A percentile compares a stretch with the other conserved stretches of the same genome.
Evolutionary conservation across 23 tunicate species (phyloP).

Genomic region (Oikopleura dioica): DNA sequence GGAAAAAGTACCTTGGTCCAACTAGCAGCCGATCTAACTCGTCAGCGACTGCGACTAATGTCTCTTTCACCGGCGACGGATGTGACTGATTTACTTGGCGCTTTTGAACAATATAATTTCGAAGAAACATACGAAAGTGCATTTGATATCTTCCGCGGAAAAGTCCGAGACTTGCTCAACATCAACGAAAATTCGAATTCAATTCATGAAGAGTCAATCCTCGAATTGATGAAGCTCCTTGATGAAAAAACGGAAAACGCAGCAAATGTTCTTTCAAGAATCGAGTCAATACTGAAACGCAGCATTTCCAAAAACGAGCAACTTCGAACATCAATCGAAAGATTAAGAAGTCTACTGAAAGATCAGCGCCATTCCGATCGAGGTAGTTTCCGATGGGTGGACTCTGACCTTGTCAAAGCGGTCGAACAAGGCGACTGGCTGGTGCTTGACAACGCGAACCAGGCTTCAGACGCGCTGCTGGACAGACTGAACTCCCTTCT

Average conservation of each 20-base stretch:
- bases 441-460: slow-evolving; percentile 55
- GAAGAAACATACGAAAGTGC: background rate
- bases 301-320: background rate
- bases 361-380: background rate
- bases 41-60: slow-evolving; percentile 28
- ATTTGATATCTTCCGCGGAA: background rate
- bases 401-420: background rate
- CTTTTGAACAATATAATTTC: slow-evolving; percentile 36
- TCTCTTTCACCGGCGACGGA: slow-evolving; percentile 62
- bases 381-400: background rate
- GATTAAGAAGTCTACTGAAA: background rate
- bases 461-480: slow-evolving; percentile 62
- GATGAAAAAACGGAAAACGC: too few relatives aligned
- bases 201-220: too few relatives aligned
- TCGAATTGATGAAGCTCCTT: background rate
- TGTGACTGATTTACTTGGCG: slow-evolving; percentile 75
- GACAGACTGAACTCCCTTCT: slow-evolving; percentile 60
- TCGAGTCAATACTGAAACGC: background rate
- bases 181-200: background rate
- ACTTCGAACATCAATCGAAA: background rate
- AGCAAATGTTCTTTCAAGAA: background rate
- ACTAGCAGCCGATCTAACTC: slow-evolving; percentile 31
- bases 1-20: slow-evolving; percentile 33
- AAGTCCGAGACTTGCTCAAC: background rate
- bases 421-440: slow-evolving; percentile 59